Evolutionary conservation across 2,888 invertebrate genomes (phyloP).

Genomic region (Papilio gigon): DNA sequence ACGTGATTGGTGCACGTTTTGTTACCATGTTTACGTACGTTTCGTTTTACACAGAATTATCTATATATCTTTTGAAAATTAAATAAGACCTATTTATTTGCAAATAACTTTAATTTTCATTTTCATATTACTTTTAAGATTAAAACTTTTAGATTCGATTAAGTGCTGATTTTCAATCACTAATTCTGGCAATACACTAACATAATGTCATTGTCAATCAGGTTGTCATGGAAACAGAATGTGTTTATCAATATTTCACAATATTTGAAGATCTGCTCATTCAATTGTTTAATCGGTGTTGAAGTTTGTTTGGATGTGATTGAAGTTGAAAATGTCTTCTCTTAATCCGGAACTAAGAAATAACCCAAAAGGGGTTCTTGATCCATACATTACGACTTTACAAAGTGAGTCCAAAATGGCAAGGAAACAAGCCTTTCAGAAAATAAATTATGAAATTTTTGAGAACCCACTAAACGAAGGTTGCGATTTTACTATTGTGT

Average conservation of each 20-base stretch:
- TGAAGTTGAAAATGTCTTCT: constrained; percentile 60
- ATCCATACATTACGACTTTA: constrained; percentile 68
- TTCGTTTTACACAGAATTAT: constrained; percentile 30
- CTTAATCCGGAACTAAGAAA: constrained; percentile 58
- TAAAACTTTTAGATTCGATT: too few relatives aligned
- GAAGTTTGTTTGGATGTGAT: background rate
- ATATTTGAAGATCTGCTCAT: constrained; percentile 44
- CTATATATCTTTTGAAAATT: background rate
- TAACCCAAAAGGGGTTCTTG: constrained; percentile 65
- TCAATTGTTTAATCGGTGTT: constrained; percentile 11
- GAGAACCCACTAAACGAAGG: constrained; percentile 63
- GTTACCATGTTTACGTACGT: constrained; percentile 26
- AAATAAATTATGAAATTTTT: constrained; percentile 78
- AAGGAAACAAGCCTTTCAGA: constrained; percentile 81
- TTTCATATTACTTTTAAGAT: too few relatives aligned
- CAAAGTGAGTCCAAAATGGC: constrained; percentile 84
- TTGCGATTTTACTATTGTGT: constrained; percentile 66
- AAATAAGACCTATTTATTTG: too few relatives aligned
- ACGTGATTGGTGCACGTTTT: constrained; percentile 80
- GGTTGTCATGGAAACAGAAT: constrained; percentile 67
- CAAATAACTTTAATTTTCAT: too few relatives aligned
- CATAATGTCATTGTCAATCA: constrained; percentile 29
- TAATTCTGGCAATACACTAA: background rate
- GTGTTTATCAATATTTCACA: constrained; percentile 62
- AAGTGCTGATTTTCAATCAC: background rate